These are phyloP conservation scores for Echiichthys vipera DNA, from an alignment of 2,797 vertebrate species.

Conservation along the genomic window DNA sequence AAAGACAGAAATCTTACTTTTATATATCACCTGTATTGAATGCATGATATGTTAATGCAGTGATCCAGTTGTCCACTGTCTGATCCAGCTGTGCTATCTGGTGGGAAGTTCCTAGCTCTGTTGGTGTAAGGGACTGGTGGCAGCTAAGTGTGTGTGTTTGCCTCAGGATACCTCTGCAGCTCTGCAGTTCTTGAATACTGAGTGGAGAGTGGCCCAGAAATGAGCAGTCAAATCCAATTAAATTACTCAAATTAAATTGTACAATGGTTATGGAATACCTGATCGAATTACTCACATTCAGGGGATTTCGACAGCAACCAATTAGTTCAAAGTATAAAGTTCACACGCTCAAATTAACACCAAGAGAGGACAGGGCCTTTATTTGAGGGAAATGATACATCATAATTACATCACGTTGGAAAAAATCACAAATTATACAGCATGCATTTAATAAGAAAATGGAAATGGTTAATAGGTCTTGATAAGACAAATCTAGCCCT, in stretches of 20 bases:
- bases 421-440: constrained; percentile 79
- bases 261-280: constrained; percentile 86
- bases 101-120: constrained; percentile 53
- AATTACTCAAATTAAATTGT: constrained; percentile 86
- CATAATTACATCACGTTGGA: constrained; percentile 81
- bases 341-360: constrained; percentile 85
- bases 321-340: constrained; percentile 87
- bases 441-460: constrained; percentile 84
- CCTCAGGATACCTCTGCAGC: constrained; percentile 76
- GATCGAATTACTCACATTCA: constrained; percentile 86
- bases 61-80: constrained; percentile 25
- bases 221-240: constrained; percentile 87
- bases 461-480: constrained; percentile 81
- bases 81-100: constrained; percentile 47
- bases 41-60: constrained; percentile 10
- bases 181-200: constrained; percentile 83
- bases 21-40: constrained; percentile 4
- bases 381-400: constrained; percentile 84
- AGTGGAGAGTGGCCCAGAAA: constrained; percentile 84
- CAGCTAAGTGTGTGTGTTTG: constrained; percentile 63
- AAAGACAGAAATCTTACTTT: too few species aligned
- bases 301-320: constrained; percentile 84
- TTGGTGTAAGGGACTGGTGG: constrained; percentile 66
- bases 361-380: constrained; percentile 80
- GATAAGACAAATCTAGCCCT: constrained; percentile 80